These are phyloP conservation scores for Barnardius zonarius DNA, from an alignment of 2,113 vertebrate genomes.

Conservation along the genomic window DNA sequence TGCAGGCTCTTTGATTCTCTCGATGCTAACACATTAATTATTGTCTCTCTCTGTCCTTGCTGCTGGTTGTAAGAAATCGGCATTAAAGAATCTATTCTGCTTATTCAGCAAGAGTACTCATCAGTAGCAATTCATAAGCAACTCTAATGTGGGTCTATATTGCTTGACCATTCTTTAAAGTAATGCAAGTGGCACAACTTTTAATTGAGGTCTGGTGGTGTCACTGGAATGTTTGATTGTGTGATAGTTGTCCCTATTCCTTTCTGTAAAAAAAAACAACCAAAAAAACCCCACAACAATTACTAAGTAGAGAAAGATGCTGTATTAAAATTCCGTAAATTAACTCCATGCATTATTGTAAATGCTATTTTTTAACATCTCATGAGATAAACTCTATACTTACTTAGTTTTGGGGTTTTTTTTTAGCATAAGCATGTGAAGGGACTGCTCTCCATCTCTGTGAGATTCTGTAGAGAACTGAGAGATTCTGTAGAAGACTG, in stretches of 20 bases:
- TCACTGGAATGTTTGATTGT: not conserved
- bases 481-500: not conserved
- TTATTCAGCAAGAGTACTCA: constrained; percentile 46
- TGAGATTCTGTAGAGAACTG: not conserved
- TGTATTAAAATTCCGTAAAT: not conserved
- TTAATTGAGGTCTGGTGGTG: constrained; percentile 38
- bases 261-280: not conserved
- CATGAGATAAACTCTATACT: not conserved
- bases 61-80: not conserved
- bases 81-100: constrained; percentile 25
- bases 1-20: not conserved
- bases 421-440: not conserved
- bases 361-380: not conserved
- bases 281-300: not conserved
- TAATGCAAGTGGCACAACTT: not conserved
- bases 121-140: not conserved
- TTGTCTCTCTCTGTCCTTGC: not conserved
- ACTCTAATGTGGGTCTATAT: not conserved
- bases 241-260: not conserved
- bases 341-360: not conserved
- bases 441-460: not conserved
- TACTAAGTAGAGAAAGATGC: not conserved
- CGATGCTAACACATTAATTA: constrained; percentile 25
- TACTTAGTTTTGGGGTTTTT: not conserved
- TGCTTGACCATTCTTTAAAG: not conserved